phyloP scores from a whole-genome alignment of 2,888 invertebrate genomes.

The Calameuta filiformis region DNA sequence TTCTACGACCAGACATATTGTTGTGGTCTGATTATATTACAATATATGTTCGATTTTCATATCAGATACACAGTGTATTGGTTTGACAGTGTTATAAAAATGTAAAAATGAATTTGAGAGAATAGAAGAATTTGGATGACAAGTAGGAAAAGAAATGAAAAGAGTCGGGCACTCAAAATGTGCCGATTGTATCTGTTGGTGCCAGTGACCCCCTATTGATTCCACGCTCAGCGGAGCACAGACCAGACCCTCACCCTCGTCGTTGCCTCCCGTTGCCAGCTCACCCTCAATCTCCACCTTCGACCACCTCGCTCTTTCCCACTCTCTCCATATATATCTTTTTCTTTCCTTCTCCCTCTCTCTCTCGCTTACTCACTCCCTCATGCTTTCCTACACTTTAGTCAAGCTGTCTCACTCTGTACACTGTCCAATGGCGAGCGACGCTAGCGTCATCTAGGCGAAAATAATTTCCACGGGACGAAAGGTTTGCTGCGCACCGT shows the following conservation, averaged over 20 bases:
- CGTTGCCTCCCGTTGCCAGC: slow-evolving; percentile 6
- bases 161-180: slow-evolving; percentile 49
- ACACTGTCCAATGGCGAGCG: slow-evolving; percentile 7
- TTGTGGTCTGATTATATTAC: not conserved
- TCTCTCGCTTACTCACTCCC: slow-evolving; percentile 2
- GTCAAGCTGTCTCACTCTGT: not conserved
- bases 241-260: slow-evolving; percentile 47
- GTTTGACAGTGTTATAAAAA: not conserved
- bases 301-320: slow-evolving; percentile 34
- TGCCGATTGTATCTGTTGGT: slow-evolving; percentile 63
- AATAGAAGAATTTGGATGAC: not conserved
- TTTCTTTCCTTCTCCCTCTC: not conserved
- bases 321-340: slow-evolving; percentile 3
- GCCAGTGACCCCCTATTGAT: slow-evolving; percentile 65
- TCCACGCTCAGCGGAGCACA: slow-evolving; percentile 59
- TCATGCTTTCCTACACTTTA: slow-evolving; percentile 12
- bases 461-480: slow-evolving; percentile 28
- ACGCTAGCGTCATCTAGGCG: slow-evolving; percentile 27
- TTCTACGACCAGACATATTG: not conserved
- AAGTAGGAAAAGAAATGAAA: slow-evolving; percentile 1
- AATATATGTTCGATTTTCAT: not conserved
- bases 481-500: not conserved
- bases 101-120: not conserved
- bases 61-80: not conserved
- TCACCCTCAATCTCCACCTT: slow-evolving; percentile 19